These are phyloP conservation scores for Tetrapedia diversipes DNA, from an alignment of 2,888 invertebrate species.

Conservation along the genomic window DNA sequence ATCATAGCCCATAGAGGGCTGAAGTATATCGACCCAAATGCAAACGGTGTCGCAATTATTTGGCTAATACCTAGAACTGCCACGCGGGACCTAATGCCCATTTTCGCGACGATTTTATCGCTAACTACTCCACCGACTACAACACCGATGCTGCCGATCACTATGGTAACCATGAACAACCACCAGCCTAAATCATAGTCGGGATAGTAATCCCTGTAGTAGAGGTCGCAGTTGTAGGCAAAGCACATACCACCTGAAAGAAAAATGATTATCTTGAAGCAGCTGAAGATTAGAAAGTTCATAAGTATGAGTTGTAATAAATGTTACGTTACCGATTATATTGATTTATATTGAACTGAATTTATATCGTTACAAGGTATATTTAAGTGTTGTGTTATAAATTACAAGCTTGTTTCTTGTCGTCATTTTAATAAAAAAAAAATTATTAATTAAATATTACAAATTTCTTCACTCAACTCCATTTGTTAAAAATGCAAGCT, in stretches of 20 bases:
- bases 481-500: too few relatives aligned
- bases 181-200: constrained; percentile 95
- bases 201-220: constrained; percentile 94
- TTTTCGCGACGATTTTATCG: constrained; percentile 93
- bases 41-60: constrained; percentile 91
- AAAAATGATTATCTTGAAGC: not conserved
- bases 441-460: too few relatives aligned
- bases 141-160: constrained; percentile 91
- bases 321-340: too few relatives aligned
- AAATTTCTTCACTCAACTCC: too few relatives aligned
- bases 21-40: constrained; percentile 93
- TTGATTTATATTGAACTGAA: too few relatives aligned
- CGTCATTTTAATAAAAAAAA: too few relatives aligned
- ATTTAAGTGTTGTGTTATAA: too few relatives aligned
- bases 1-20: constrained; percentile 94
- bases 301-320: too few relatives aligned
- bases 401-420: too few relatives aligned
- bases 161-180: constrained; percentile 94
- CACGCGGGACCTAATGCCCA: constrained; percentile 92
- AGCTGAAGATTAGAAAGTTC: too few relatives aligned
- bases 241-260: constrained; percentile 92
- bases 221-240: constrained; percentile 95
- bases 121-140: constrained; percentile 91
- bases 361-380: too few relatives aligned
- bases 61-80: constrained; percentile 92